A percentile compares a stretch with the other conserved stretches of the same genome.
Conservation (phyloP, 2,888 invertebrate species). For the Eupithecia pulchellata region DNA sequence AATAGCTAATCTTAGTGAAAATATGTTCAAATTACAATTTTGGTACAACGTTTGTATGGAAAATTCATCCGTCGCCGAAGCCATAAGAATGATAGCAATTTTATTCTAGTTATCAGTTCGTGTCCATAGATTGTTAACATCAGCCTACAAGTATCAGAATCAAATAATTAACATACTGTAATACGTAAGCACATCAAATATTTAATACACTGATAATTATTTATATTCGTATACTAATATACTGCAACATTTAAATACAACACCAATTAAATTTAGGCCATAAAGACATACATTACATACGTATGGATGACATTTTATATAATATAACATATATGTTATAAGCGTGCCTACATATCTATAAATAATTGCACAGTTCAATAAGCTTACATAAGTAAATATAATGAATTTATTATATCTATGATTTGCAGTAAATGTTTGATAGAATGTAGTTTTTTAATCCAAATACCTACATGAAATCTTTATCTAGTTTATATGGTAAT, state of each 20-base stretch:
- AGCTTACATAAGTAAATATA: not conserved
- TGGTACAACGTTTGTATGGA: too few relatives aligned
- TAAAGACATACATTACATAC: constrained; percentile 8
- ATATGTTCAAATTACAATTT: too few relatives aligned
- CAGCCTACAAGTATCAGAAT: constrained; percentile 6
- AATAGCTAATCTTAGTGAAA: too few relatives aligned
- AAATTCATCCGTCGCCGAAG: too few relatives aligned
- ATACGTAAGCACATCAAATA: constrained; percentile 15
- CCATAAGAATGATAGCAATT: not conserved
- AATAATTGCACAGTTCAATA: not conserved
- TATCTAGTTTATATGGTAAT: not conserved
- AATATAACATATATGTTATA: too few relatives aligned
- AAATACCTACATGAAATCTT: not conserved
- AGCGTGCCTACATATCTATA: not conserved
- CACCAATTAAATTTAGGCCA: constrained; percentile 35
- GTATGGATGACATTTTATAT: not conserved
- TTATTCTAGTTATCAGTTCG: not conserved
- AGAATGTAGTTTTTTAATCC: not conserved
- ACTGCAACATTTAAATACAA: constrained; percentile 36
- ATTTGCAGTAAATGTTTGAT: not conserved
- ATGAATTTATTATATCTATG: not conserved
- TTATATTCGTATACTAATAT: constrained; percentile 33
- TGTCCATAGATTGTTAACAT: constrained; percentile 9
- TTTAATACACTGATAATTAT: constrained; percentile 24
- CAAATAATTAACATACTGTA: not conserved